Base-by-base conservation (phyloP, 1,140 invertebrate species). In the Drosophila arawakana region DNA sequence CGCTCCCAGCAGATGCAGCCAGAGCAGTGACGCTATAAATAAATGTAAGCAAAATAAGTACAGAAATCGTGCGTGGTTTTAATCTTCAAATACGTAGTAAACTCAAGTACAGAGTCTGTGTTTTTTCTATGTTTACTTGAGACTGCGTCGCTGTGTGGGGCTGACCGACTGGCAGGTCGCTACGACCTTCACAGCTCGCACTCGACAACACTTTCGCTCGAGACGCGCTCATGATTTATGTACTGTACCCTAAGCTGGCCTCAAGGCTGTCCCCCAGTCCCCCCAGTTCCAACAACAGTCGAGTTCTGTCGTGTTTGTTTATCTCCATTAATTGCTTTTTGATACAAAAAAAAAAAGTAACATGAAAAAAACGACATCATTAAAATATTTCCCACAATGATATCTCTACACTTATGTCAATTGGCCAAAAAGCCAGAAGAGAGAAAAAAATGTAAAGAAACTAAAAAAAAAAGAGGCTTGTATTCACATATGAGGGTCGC, bases 321-420 rank as follows among this genome's bases (percentile, higher is more conserved):
- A 54, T 74, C 39, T 65, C 68, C 68, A 77, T 79, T 81, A 73
- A 86, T 88, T 75, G 80, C 50, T 76, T 86, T 85, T 88, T 78
- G 78, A 78, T 85, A 75, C 50, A 57, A 55, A 75, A 47, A 67
- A 25, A 15, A 15, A 15, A 15, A 15, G n/a, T 15, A 15, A 15
- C 15, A 21, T 21, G 25, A 6, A 30, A 30, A 30, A 30, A 30
- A 30, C 25, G 78, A 73, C 80, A 80, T 86, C 80, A 83, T 88
- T 86, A 86, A 83, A 66, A 79, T 77, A 79, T 76, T 86, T 59
- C 81, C 81, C 81, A 84, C 81, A 74, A 59, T 73, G 60, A 60
- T 65, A 68, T 67, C 54, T 67, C 47, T 80, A 39, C 67, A 46
- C 62, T 66, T 70, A 52, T 79, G 70, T 89, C 80, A 84, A 66